Evolutionary conservation across 2,888 invertebrate species (phyloP).

Genomic region (Patella pellucida): DNA sequence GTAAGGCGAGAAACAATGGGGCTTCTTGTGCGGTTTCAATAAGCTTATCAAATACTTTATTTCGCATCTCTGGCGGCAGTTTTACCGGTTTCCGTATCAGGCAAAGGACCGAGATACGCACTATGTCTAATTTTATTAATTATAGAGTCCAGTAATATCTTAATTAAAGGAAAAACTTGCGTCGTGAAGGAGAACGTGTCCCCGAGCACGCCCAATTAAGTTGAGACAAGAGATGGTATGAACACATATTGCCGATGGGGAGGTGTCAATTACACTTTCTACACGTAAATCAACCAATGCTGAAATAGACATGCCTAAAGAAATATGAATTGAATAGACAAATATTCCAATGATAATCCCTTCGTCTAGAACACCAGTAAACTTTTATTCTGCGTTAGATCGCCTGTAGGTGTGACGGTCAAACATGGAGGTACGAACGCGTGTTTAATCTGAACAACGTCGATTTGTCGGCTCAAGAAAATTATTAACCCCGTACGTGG

Average conservation of each 20-base stretch:
- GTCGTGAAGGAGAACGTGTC: slow-evolving; percentile 22
- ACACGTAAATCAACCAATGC: slow-evolving; percentile 8
- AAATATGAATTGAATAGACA: slow-evolving; percentile 5
- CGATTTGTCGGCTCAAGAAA: no score
- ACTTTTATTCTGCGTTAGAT: neutral
- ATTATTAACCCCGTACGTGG: no score
- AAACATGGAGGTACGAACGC: slow-evolving; percentile 2
- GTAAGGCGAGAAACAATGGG: slow-evolving; percentile 2
- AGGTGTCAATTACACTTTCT: slow-evolving; percentile 24
- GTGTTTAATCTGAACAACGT: neutral
- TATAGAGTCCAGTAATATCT: slow-evolving; percentile 27
- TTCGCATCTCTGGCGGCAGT: neutral
- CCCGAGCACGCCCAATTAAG: slow-evolving; percentile 25
- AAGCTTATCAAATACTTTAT: slow-evolving; percentile 11
- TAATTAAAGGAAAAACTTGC: slow-evolving; percentile 29
- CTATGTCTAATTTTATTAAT: slow-evolving; percentile 25
- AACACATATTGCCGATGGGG: slow-evolving; percentile 21
- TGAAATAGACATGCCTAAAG: slow-evolving; percentile 7
- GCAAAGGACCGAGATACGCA: slow-evolving; percentile 16
- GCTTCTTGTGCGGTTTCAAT: slow-evolving; percentile 8
- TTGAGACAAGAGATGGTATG: slow-evolving; percentile 19
- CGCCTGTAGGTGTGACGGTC: neutral
- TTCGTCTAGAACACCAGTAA: slow-evolving; percentile 3
- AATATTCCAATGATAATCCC: slow-evolving; percentile 6
- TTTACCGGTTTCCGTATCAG: slow-evolving; percentile 2